Base-by-base conservation (phyloP, 2,113 vertebrate species). In the Muntiacus reevesi region DNA sequence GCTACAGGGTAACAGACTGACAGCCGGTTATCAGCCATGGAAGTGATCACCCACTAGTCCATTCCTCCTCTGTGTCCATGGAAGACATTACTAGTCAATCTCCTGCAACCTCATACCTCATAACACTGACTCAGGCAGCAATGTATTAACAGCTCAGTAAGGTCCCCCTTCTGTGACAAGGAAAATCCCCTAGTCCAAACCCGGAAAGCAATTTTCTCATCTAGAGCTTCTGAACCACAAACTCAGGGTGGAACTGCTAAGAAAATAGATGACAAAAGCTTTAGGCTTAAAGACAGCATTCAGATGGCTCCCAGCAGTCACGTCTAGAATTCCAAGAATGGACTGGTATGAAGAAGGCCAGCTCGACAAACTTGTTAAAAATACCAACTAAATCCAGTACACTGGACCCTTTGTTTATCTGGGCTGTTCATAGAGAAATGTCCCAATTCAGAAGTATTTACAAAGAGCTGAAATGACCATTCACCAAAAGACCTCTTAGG, bases 391-490 rank as follows among this genome's bases (percentile, higher is more conserved):
- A 59, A 36, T n/a, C 74, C 89, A 6, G 15, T 15, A 98, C 93
- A 97, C 54, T 95, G 90, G 71, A 30, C 59, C 84, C 94, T 98
- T 96, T 98, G 97, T 98, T 95, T n/a, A 59, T 60, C 85, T n/a
- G 59, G 30, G 47, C 78, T 59, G 60, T 79, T 87, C 88, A 57
- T 0, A 93, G 88, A 97, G 97, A 95, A 97, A 95, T 64, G 97
- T 74, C 79, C 86, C 85, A 6, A 91, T 97, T 97, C 97, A 96
- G 54, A 98, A 98, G 94, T 28, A 78, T 93, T 94, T 82, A 97
- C 94, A 88, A 71, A 96, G 95, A 82, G 86, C 95, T 96, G 94
- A 94, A 88, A 78, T 62, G 87, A 55, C 97, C 97, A 97, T 89
- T 97, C 95, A 97, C 88, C 86, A 57, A 83, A 74, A 83, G 97